phyloP scores from a whole-genome alignment of 2,888 invertebrate genomes.

The Macrosiphum euphorbiae region DNA sequence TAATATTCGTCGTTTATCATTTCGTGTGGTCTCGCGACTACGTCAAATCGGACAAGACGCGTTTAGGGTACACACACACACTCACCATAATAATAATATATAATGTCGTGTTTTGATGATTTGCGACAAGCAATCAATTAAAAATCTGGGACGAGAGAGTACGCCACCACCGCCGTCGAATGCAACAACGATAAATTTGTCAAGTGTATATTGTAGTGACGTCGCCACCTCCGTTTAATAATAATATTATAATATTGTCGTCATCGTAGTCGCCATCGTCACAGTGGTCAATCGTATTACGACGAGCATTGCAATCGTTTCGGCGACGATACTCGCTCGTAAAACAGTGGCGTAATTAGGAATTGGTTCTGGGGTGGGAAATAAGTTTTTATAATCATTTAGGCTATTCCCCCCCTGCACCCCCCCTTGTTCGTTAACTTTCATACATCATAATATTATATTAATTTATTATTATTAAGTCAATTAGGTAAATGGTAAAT shows the following conservation, averaged over 20 bases:
- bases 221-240: neutral
- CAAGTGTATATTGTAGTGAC: neutral
- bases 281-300: neutral
- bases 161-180: neutral
- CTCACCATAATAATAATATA: neutral
- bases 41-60: neutral
- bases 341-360: neutral
- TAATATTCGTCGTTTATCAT: slow-evolving; percentile 1
- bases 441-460: no score
- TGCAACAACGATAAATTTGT: neutral
- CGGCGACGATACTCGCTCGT: neutral
- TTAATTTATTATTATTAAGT: no score
- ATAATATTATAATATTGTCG: neutral
- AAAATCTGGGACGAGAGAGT: neutral
- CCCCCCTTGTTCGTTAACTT: no score
- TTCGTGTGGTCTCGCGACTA: neutral
- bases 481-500: no score
- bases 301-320: neutral
- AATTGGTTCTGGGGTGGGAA: no score
- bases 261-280: neutral
- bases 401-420: no score
- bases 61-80: neutral
- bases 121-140: slow-evolving; percentile 21
- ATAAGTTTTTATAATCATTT: no score
- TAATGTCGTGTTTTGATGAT: neutral